Percentiles rank a stretch among this genome's conserved stretches.
Evolutionary conservation across 2,113 vertebrate genomes (phyloP).

Genomic region (Scophthalmus maximus): DNA sequence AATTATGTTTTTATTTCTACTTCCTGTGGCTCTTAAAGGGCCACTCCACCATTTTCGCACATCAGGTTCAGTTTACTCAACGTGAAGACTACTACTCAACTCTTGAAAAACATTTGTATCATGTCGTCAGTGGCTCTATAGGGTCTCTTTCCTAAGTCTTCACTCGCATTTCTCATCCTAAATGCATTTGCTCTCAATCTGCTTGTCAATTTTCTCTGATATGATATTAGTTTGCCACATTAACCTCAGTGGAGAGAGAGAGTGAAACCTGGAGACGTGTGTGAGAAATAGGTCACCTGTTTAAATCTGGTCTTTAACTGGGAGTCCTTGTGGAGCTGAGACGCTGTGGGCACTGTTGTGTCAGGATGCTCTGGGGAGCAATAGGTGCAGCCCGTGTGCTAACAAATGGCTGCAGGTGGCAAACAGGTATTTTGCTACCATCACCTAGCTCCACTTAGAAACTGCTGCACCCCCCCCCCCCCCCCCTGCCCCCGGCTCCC

Average conservation of each 20-base stretch:
- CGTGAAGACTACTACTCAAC: too few relatives aligned
- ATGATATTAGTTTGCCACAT: background rate
- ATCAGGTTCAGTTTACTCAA: too few relatives aligned
- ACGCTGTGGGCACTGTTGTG: conserved; percentile 13
- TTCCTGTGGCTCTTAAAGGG: background rate
- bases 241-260: background rate
- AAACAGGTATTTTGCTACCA: conserved; percentile 85
- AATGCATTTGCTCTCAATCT: too few relatives aligned
- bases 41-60: background rate
- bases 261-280: background rate
- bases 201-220: background rate
- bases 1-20: background rate
- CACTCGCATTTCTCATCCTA: too few relatives aligned
- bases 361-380: conserved; percentile 71
- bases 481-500: conserved; percentile 46
- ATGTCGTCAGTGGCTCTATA: background rate
- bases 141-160: too few relatives aligned
- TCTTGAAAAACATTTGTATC: background rate
- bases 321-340: conserved; percentile 21
- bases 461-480: conserved; percentile 76
- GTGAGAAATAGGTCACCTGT: conserved; percentile 21
- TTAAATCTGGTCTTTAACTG: conserved; percentile 31
- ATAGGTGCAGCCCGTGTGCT: conserved; percentile 86
- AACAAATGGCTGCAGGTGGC: conserved; percentile 85
- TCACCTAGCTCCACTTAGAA: conserved; percentile 76